Evolutionary conservation across 92 coral and sea anemone genomes (phyloP).

Genomic region (Chrysogorgia sp.): DNA sequence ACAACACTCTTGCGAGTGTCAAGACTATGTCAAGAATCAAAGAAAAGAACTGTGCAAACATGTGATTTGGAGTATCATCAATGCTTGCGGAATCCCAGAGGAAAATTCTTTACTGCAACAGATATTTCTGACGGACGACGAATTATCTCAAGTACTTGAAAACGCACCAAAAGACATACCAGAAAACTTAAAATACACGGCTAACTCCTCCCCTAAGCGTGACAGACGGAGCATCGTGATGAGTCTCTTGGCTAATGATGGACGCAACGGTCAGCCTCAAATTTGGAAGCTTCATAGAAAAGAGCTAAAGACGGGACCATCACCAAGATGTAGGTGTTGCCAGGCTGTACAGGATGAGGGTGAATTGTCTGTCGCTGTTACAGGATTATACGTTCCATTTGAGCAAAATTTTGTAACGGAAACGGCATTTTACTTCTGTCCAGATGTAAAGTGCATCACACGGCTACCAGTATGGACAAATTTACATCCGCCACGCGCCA

Average conservation of each 20-base stretch:
- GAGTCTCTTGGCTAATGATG: slow-evolving; percentile 13
- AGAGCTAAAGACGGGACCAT: slow-evolving; percentile 6
- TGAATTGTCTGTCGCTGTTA: slow-evolving; percentile 11
- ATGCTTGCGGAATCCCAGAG: slow-evolving; percentile 4
- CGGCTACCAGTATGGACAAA: slow-evolving; percentile 20
- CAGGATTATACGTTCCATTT: slow-evolving; percentile 17
- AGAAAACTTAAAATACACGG: not conserved
- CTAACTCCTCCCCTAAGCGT: not conserved
- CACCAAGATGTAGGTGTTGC: slow-evolving; percentile 30
- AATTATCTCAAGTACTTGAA: not conserved
- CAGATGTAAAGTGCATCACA: slow-evolving; percentile 3
- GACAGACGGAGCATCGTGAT: not conserved
- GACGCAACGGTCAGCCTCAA: slow-evolving; percentile 1
- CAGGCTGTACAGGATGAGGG: slow-evolving; percentile 8
- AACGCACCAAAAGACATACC: slow-evolving; percentile 31
- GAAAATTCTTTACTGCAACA: not conserved
- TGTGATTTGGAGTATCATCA: not conserved
- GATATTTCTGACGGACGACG: slow-evolving; percentile 1
- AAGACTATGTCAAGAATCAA: not conserved
- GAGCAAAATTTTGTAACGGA: slow-evolving; percentile 22
- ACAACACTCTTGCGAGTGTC: not conserved
- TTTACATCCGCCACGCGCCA: not conserved
- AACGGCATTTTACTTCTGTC: slow-evolving; percentile 30
- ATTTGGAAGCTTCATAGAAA: slow-evolving; percentile 11
- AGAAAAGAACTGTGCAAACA: slow-evolving; percentile 14